Evolutionary conservation across 2,797 vertebrate species (phyloP).

Genomic region (Lemur catta): DNA sequence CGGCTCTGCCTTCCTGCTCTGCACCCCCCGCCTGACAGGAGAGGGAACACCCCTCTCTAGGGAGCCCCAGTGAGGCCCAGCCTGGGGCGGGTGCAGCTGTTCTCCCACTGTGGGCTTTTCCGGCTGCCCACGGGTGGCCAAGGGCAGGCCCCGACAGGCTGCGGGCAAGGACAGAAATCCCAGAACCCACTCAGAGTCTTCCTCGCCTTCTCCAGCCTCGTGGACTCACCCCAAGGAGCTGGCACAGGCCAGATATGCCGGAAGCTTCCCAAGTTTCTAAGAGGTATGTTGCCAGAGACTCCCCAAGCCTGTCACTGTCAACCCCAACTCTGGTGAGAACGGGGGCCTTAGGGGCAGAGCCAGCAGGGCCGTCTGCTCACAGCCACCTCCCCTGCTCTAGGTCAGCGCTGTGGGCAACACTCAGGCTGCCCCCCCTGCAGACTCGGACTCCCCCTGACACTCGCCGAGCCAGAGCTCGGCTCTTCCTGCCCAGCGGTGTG

Average conservation of each 20-base stretch:
- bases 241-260: rapidly evolving
- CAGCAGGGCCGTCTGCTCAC: neutral
- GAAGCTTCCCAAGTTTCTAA: neutral
- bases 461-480: neutral
- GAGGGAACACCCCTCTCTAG: no score
- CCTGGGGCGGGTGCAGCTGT: neutral
- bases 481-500: neutral
- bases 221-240: neutral
- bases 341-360: no score
- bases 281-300: neutral
- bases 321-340: neutral
- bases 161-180: neutral
- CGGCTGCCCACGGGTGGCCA: no score
- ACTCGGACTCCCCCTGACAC: no score
- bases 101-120: neutral
- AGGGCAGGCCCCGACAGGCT: neutral
- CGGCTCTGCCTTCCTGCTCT: rapidly evolving
- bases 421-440: no score
- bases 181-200: neutral
- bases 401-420: neutral
- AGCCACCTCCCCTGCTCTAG: neutral
- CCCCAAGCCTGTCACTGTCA: neutral
- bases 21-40: neutral
- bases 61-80: neutral
- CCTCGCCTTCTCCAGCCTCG: neutral